Conservation (phyloP, 2,113 vertebrate species). For the Clinocottus analis region DNA sequence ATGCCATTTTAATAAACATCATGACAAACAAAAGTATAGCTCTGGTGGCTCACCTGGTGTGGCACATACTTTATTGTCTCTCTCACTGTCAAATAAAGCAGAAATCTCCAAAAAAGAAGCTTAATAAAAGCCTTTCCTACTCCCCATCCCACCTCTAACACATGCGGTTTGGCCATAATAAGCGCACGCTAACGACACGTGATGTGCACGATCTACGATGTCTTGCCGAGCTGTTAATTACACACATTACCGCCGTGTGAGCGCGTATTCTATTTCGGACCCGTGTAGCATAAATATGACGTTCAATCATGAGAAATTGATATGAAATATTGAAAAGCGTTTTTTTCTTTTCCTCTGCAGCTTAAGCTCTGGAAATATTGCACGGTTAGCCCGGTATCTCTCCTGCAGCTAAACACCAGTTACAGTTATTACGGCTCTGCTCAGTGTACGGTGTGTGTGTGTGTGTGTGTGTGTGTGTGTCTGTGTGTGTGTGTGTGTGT, state of each 20-base stretch:
- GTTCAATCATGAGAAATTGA: constrained; percentile 34
- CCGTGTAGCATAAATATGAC: constrained; percentile 23
- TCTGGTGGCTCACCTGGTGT: too few relatives aligned
- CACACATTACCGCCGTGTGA: neutral
- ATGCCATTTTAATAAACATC: neutral
- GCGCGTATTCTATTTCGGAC: neutral
- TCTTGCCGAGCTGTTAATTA: neutral
- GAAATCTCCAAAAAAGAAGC: neutral
- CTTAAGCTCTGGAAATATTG: constrained; percentile 32
- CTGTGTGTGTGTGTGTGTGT: constrained; percentile 15
- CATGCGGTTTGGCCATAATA: neutral
- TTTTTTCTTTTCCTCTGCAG: constrained; percentile 23
- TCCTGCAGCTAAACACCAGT: constrained; percentile 27
- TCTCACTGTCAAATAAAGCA: too few relatives aligned
- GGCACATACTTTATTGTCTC: too few relatives aligned
- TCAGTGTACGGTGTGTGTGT: neutral
- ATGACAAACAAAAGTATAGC: too few relatives aligned
- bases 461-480: constrained; percentile 15
- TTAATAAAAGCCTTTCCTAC: neutral
- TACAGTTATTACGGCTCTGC: constrained; percentile 38
- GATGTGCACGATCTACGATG: neutral
- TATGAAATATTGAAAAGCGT: constrained; percentile 35
- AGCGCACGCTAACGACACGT: neutral
- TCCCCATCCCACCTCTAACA: constrained; percentile 1
- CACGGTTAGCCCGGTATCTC: constrained; percentile 18